Percentiles rank a stretch among this genome's conserved stretches.
phyloP scores from a whole-genome alignment of 2,888 invertebrate genomes.

The Lysandra bellargus region DNA sequence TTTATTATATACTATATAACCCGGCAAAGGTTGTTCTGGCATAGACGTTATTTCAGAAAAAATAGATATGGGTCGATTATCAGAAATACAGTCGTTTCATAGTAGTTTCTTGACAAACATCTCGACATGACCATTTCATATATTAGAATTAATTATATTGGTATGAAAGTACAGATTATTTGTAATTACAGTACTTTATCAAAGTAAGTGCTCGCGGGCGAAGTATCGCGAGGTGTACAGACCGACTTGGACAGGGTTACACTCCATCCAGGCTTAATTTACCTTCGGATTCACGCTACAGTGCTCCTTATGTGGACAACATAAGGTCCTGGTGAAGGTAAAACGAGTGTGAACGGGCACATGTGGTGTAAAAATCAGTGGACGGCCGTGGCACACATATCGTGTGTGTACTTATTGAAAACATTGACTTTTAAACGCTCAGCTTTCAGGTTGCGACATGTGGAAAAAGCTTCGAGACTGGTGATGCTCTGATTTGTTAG shows the following conservation, averaged over 20 bases:
- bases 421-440: constrained; percentile 45
- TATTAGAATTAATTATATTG: neutral
- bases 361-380: constrained; percentile 63
- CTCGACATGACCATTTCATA: neutral
- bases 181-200: neutral
- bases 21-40: too few relatives aligned
- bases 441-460: constrained; percentile 39
- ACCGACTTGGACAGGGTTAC: neutral
- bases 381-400: constrained; percentile 66
- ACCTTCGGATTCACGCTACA: neutral
- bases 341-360: neutral
- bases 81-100: too few relatives aligned
- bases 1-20: too few relatives aligned
- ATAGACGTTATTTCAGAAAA: too few relatives aligned
- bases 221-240: neutral
- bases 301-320: neutral
- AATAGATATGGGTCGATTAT: too few relatives aligned
- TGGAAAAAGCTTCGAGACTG: constrained; percentile 1
- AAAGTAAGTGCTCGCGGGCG: constrained; percentile 8
- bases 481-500: neutral
- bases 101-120: neutral
- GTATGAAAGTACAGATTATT: neutral
- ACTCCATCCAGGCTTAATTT: neutral
- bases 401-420: constrained; percentile 41
- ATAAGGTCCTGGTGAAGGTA: neutral